These are phyloP conservation scores for Thymelicus lineola DNA, from an alignment of 2,888 invertebrate genomes.

Conservation along the genomic window DNA sequence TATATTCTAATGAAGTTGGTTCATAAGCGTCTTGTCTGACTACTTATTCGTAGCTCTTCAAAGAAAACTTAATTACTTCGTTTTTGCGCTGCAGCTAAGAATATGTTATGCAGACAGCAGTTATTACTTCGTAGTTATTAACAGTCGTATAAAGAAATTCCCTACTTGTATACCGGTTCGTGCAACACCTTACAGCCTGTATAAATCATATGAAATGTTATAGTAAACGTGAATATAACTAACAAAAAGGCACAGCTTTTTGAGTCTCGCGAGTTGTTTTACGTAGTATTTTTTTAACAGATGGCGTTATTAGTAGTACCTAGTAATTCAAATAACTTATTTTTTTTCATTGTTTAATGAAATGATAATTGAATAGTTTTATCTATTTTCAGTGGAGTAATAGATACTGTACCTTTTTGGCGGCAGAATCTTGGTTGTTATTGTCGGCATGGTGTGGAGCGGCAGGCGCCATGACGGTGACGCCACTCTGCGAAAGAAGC, in stretches of 20 bases:
- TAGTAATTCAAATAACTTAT: no score
- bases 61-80: constrained; percentile 14
- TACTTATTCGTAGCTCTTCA: constrained; percentile 4
- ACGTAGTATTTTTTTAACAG: no score
- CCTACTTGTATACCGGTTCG: background rate
- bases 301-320: no score
- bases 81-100: background rate
- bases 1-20: background rate
- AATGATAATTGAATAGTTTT: no score
- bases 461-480: constrained; percentile 96
- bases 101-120: constrained; percentile 12
- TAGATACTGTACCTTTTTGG: constrained; percentile 92
- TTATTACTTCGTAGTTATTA: constrained; percentile 3
- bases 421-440: constrained; percentile 96
- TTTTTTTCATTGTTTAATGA: no score
- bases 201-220: no score
- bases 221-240: no score
- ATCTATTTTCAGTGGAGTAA: no score
- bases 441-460: constrained; percentile 95
- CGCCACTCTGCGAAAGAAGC: constrained; percentile 97
- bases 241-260: no score
- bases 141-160: constrained; percentile 1
- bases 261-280: no score
- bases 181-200: no score
- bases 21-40: constrained; percentile 8